Evolutionary conservation across 2,797 vertebrate species (phyloP).

Genomic region (Poeciliopsis paucimaculata): DNA sequence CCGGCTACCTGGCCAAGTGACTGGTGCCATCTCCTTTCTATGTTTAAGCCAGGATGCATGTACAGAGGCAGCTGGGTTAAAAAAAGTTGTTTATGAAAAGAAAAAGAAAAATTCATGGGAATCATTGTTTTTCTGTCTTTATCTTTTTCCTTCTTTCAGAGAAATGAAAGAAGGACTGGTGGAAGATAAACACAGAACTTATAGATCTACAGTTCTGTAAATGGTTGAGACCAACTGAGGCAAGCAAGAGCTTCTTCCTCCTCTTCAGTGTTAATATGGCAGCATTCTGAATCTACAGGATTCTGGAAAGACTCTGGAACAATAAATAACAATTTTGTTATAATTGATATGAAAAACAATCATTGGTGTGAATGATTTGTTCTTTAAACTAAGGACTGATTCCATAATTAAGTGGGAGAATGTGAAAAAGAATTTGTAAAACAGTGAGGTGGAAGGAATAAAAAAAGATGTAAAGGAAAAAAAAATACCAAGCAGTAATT

Average conservation of each 20-base stretch:
- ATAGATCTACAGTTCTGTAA: constrained; percentile 14
- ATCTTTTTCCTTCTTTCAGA: not conserved
- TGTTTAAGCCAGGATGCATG: constrained; percentile 30
- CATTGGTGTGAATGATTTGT: constrained; percentile 24
- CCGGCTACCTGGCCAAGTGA: constrained; percentile 16
- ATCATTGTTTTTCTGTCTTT: constrained; percentile 14
- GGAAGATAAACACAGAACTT: constrained; percentile 33
- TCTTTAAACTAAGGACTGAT: constrained; percentile 31
- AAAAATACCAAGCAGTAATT: constrained; percentile 32
- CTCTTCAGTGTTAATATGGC: constrained; percentile 1
- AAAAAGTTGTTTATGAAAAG: not conserved
- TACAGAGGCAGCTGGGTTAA: not conserved
- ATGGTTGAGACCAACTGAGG: constrained; percentile 3
- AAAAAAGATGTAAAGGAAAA: constrained; percentile 20
- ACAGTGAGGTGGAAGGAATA: not conserved
- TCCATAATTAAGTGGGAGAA: constrained; percentile 17
- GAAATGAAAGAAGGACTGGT: constrained; percentile 9
- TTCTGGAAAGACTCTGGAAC: not conserved
- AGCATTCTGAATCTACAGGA: not conserved
- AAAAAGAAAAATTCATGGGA: not conserved
- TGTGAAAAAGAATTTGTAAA: constrained; percentile 13
- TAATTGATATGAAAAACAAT: constrained; percentile 4
- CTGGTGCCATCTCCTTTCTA: constrained; percentile 23
- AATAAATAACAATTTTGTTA: not conserved
- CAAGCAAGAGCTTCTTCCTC: constrained; percentile 2